These are phyloP conservation scores for Capreolus pygargus DNA, from an alignment of 2,113 vertebrate genomes.

Conservation along the genomic window DNA sequence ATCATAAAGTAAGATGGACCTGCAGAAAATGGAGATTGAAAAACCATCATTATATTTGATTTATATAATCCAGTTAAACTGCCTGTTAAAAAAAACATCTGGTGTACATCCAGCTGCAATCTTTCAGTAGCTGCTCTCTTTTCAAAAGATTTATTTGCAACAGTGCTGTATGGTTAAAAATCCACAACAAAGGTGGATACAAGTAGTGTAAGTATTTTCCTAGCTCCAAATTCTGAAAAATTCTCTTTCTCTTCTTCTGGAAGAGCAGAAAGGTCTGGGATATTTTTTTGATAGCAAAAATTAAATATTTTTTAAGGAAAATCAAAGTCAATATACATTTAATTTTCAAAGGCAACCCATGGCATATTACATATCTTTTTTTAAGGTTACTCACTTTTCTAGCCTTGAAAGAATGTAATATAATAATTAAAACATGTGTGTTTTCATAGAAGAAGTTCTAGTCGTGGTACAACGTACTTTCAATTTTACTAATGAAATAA, in stretches of 20 bases:
- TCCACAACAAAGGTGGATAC: neutral
- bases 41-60: conserved; percentile 45
- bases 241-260: neutral
- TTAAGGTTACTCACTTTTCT: neutral
- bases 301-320: neutral
- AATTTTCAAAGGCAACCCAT: neutral
- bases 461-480: neutral
- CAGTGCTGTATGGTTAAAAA: neutral
- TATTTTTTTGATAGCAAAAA: neutral
- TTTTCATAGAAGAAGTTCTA: neutral
- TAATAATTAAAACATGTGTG: neutral
- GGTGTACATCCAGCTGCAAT: neutral
- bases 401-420: neutral
- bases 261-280: neutral
- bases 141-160: conserved; percentile 39
- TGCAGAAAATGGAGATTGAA: conserved; percentile 23
- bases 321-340: neutral
- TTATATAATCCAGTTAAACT: conserved; percentile 31
- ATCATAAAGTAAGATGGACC: conserved; percentile 7
- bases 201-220: neutral
- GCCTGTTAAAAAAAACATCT: conserved; percentile 40
- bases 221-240: neutral
- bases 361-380: neutral
- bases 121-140: neutral
- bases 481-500: neutral